These are phyloP conservation scores for Eristalinus sepulchralis DNA, from an alignment of 2,888 invertebrate genomes.

Conservation along the genomic window DNA sequence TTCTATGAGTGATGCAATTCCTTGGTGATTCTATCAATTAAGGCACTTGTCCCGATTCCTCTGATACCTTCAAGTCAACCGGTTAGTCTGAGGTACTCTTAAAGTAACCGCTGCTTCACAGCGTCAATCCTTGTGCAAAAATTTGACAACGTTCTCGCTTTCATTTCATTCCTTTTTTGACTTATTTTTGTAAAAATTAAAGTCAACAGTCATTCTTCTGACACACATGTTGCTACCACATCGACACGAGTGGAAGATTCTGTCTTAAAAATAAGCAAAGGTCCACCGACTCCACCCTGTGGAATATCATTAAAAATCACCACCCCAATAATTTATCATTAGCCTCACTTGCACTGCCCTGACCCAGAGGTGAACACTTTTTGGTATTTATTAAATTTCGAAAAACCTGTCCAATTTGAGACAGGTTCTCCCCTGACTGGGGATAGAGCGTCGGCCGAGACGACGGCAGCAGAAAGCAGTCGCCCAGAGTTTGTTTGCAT, in stretches of 20 bases:
- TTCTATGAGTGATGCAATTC: too few relatives aligned
- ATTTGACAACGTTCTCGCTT: too few relatives aligned
- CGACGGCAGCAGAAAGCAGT: neutral
- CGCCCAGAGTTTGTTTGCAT: neutral
- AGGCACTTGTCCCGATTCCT: too few relatives aligned
- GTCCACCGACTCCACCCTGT: neutral
- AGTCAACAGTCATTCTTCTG: too few relatives aligned
- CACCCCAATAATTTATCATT: neutral
- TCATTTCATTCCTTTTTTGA: too few relatives aligned
- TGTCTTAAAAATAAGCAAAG: neutral
- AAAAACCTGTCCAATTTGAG: neutral
- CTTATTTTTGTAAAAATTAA: too few relatives aligned
- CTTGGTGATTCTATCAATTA: too few relatives aligned
- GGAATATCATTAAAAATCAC: neutral
- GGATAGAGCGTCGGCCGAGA: neutral
- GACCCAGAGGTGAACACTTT: neutral
- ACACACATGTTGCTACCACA: too few relatives aligned
- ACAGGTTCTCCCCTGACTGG: neutral
- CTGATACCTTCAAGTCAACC: too few relatives aligned
- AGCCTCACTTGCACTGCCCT: neutral
- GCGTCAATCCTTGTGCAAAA: too few relatives aligned
- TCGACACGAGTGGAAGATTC: neutral
- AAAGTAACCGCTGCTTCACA: too few relatives aligned
- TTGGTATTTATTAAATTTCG: neutral
- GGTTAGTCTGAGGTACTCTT: too few relatives aligned